These are phyloP conservation scores for Lordiphosa andalusiaca DNA, from an alignment of 2,888 invertebrate genomes.

Conservation along the genomic window DNA sequence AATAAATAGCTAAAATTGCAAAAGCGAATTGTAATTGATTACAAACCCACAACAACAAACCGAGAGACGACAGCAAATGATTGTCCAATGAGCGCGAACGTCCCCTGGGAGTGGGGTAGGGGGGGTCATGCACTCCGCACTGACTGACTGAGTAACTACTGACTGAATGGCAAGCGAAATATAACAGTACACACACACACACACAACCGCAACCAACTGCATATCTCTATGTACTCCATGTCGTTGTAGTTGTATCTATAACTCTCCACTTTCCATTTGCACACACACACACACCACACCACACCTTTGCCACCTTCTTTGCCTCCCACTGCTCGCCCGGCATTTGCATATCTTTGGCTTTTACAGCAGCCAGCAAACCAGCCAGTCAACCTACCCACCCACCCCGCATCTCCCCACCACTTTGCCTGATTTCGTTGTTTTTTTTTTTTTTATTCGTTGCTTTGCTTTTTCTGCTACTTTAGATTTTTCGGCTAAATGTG, in stretches of 20 bases:
- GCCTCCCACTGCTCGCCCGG: constrained; percentile 8
- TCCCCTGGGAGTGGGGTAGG: neutral
- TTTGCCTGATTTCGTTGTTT: constrained; percentile 8
- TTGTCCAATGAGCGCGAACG: constrained; percentile 65
- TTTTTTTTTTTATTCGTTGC: constrained; percentile 13
- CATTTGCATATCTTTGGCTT: constrained; percentile 69
- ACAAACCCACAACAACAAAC: constrained; percentile 34
- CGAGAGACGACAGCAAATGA: constrained; percentile 44
- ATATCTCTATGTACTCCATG: constrained; percentile 55
- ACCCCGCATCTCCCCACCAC: constrained; percentile 1
- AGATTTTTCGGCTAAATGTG: constrained; percentile 49
- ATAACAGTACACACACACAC: constrained; percentile 47
- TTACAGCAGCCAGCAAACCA: constrained; percentile 40
- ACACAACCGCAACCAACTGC: constrained; percentile 56
- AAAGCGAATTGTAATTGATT: constrained; percentile 74
- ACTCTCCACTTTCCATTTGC: constrained; percentile 69
- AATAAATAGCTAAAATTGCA: constrained; percentile 75
- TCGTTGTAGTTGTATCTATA: constrained; percentile 41
- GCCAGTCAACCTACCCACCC: constrained; percentile 35
- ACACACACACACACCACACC: constrained; percentile 15
- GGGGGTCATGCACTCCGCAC: constrained; percentile 61
- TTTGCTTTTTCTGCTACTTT: constrained; percentile 20
- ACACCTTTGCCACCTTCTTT: constrained; percentile 27
- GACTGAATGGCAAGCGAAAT: constrained; percentile 51
- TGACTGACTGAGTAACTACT: constrained; percentile 7